Conservation (phyloP, 30 jellyfish, hydroid and myxozoan genomes). For the Phacellophora camtschatica region DNA sequence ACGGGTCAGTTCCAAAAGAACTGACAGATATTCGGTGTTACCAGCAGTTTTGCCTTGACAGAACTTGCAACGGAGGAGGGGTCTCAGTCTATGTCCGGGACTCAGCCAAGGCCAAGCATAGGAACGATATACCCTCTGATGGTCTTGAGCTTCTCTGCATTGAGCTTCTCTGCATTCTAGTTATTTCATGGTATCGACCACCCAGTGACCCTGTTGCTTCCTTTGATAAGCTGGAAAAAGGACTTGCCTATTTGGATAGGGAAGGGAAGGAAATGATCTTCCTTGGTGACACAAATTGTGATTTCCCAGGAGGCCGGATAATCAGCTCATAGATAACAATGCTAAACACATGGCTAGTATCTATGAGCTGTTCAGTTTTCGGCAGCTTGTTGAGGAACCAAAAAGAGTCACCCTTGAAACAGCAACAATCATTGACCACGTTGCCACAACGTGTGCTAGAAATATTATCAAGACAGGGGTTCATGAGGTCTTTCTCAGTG, state of each 20-base stretch:
- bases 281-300: constrained; percentile 33
- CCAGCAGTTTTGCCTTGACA: not conserved
- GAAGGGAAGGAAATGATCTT: constrained; percentile 45
- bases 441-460: constrained; percentile 21
- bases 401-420: constrained; percentile 10
- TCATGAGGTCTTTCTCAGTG: constrained; percentile 10
- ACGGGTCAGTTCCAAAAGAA: no score
- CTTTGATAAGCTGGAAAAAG: constrained; percentile 43
- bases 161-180: not conserved
- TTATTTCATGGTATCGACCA: constrained; percentile 10
- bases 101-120: no score
- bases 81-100: no score
- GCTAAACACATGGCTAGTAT: constrained; percentile 2
- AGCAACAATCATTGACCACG: constrained; percentile 19
- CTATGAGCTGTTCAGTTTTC: constrained; percentile 22
- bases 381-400: constrained; percentile 32
- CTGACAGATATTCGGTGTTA: no score
- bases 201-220: constrained; percentile 25
- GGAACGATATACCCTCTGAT: no score
- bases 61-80: not conserved
- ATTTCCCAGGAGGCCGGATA: not conserved
- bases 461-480: constrained; percentile 17
- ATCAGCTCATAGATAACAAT: constrained; percentile 4
- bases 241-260: constrained; percentile 5
- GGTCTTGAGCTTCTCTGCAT: no score